Evolutionary conservation across 92 coral and sea anemone species (phyloP), one percentile per base, ranked within the genome.

Genomic region (Palythoa grandis): DNA sequence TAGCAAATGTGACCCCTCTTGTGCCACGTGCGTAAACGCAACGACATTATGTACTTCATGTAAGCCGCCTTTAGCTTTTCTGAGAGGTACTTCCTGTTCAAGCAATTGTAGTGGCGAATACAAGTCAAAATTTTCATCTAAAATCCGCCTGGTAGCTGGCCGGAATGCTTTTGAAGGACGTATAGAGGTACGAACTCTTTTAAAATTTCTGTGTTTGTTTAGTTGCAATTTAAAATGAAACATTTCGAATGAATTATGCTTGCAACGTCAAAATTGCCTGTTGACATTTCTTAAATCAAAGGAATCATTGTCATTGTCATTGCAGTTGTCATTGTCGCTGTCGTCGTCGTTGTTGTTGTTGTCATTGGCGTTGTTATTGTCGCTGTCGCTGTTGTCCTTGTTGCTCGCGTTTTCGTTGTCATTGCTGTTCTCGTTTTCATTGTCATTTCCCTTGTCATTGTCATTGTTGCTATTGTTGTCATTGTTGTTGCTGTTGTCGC

Each of bases 21-120:
- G 98, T 77, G 92, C 93, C 47, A 92, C 95, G 57, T 94, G 98
- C 70, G 88, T 37, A n/a, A 80, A 80, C 56, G 50, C 2, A 15
- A 23, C 88, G 0, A 71, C 56, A 3, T 89, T 90, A 82, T 94
- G 98, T 57, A 92, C 95, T 14, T 92, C 95, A 40, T 94, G 98
- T 86, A 23, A 84, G 14, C 35, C 69, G 66, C 98, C 98, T 19
- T 19, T 76, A 2, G 5, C 43, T 11, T 94, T 73, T 57, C 86
- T 92, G 20, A 76, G 74, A 19, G 89, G 87, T 5, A 67, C 86
- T 7, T 22, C 66, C 9, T 94, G 98, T 66, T 70, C 83, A 8
- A 58, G 47, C 24, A 77, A 88, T 50, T 94, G 98, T 38, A 82
- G 88, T 8, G n/a, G 66, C 14, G 90, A 89, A 70, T 88, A 67